These are phyloP conservation scores for Melieria picta DNA, from an alignment of 2,888 invertebrate genomes.

Conservation along the genomic window DNA sequence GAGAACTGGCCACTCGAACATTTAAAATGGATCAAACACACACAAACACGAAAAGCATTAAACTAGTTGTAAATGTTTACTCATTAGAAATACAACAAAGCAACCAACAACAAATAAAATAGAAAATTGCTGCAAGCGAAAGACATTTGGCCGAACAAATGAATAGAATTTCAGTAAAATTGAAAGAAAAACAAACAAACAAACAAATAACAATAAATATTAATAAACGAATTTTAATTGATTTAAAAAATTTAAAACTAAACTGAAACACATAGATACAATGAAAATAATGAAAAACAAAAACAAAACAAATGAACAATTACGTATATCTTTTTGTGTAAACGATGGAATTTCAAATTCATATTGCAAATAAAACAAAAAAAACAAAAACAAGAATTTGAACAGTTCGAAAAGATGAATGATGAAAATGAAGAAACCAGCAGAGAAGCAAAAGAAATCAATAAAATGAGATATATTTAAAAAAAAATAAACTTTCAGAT, in stretches of 20 bases:
- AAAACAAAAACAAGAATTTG: no score
- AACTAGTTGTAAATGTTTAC: slow-evolving; percentile 11
- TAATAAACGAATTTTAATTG: no score
- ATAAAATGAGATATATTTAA: slow-evolving; percentile 16
- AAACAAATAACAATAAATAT: not conserved
- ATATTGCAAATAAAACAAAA: no score
- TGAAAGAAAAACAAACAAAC: slow-evolving; percentile 11
- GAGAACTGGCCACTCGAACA: no score
- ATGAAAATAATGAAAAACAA: no score
- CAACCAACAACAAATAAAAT: slow-evolving; percentile 3
- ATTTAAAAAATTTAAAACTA: no score
- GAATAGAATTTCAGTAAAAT: not conserved
- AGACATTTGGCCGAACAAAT: slow-evolving; percentile 2
- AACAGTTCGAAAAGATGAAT: no score
- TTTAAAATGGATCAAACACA: not conserved
- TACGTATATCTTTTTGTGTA: no score
- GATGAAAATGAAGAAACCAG: slow-evolving; percentile 1
- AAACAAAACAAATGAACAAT: no score
- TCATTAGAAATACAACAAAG: slow-evolving; percentile 3
- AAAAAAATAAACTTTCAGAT: not conserved
- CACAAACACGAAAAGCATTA: slow-evolving; percentile 1
- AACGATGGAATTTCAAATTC: no score
- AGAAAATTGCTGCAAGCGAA: slow-evolving; percentile 12
- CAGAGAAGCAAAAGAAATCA: slow-evolving; percentile 3
- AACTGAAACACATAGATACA: no score